Evolutionary conservation across 2,888 invertebrate genomes (phyloP), one percentile per base, ranked within the genome.

Genomic region (Podabrus alpinus): DNA sequence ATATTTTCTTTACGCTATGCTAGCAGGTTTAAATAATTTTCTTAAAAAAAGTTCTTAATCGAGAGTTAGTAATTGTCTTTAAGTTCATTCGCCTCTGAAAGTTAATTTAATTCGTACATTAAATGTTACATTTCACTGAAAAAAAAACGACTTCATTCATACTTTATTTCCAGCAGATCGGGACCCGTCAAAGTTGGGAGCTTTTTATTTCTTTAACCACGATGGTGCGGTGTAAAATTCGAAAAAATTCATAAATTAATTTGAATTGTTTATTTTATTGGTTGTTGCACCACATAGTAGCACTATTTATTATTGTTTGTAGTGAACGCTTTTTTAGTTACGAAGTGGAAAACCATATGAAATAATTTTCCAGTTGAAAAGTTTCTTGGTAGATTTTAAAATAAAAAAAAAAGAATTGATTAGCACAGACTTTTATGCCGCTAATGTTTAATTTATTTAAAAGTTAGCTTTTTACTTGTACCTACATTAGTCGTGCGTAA

Each of bases 71-170:
- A 75, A 75, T 75, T 75, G 75, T 75, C 72, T 72, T n/a, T 59
- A 69, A 75, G 75, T 75, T 75, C 75, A 75, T 75, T 75, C 75
- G 72, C 75, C 75, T 75, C 69, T 75, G 45, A 69, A 24, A 75
- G 72, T 66, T 75, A 75, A 72, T 75, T 75, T 75, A 75, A 75
- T 75, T 69, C 69, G 45, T 45, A 45, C 45, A 45, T 45, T 45
- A 45, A 45, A n/a, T 45, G 45, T 45, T n/a, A 45, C 45, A 45
- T 45, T 45, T 45, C n/a, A n/a, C n/a, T n/a, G 45, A 45, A 45
- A 45, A 45, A 45, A 45, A n/a, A 29, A 3, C 45, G 7, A n/a
- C 45, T 45, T 45, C 45, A 45, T 45, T 45, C 45, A 45, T 45
- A n/a, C 5, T 45, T n/a, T 29, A 13, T 3, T n/a, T 45, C 5